phyloP scores from a whole-genome alignment of 2,113 vertebrate genomes.

The Python bivittatus region DNA sequence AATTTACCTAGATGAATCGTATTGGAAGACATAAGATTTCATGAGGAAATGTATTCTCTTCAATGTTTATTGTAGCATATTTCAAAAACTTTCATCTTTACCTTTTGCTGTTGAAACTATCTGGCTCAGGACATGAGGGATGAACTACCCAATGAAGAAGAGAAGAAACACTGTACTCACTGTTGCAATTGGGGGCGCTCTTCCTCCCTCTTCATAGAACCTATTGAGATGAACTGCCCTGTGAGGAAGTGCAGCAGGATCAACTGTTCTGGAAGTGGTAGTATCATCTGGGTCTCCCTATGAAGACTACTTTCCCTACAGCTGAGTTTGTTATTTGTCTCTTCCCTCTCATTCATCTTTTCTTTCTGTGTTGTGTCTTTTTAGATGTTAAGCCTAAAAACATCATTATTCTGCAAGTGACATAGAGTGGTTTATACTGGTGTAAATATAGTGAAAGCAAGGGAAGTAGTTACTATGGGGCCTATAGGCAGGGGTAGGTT shows the following conservation, averaged over 20 bases:
- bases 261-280: not conserved
- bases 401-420: not conserved
- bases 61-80: not conserved
- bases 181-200: not conserved
- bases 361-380: not conserved
- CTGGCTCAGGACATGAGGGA: not conserved
- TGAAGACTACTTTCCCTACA: not conserved
- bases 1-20: constrained; percentile 84
- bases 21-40: constrained; percentile 36
- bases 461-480: not conserved
- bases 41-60: constrained; percentile 21
- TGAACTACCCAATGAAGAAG: not conserved
- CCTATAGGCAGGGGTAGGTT: not conserved
- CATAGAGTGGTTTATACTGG: not conserved
- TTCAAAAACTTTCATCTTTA: not conserved
- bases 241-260: not conserved
- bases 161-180: not conserved
- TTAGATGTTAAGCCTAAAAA: not conserved
- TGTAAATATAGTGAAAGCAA: not conserved
- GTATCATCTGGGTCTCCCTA: not conserved
- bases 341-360: not conserved
- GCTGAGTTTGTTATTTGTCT: not conserved
- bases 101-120: not conserved
- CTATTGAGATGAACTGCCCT: not conserved
- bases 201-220: not conserved